phyloP scores from a whole-genome alignment of 1,140 invertebrate genomes.

The Drosophila punjabiensis region DNA sequence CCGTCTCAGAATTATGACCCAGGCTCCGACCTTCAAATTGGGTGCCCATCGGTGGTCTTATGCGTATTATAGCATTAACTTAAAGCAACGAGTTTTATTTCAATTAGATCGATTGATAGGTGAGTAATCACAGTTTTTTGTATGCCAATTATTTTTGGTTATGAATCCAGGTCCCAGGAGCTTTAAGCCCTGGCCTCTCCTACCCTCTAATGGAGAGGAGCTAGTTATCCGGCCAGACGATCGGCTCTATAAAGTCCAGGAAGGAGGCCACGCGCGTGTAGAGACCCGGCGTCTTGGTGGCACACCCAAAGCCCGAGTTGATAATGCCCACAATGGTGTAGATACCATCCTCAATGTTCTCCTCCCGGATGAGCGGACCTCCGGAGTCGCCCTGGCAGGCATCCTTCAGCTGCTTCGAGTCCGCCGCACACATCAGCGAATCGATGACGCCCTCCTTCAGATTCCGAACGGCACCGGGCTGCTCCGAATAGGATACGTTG shows the following conservation, averaged over 20 bases:
- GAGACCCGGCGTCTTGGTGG: slow-evolving; percentile 87
- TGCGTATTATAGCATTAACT: neutral
- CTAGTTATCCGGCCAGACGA: slow-evolving; percentile 86
- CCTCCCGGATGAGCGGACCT: slow-evolving; percentile 87
- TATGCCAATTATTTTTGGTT: slow-evolving; percentile 11
- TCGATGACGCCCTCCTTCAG: slow-evolving; percentile 53
- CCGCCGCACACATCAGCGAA: slow-evolving; percentile 87
- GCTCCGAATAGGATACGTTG: slow-evolving; percentile 36
- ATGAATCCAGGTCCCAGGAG: neutral
- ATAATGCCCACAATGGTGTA: slow-evolving; percentile 87
- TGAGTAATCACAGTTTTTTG: slow-evolving; percentile 18
- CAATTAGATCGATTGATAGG: neutral
- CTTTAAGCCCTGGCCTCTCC: no score
- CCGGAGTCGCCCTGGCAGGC: slow-evolving; percentile 90
- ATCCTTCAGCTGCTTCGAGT: slow-evolving; percentile 86
- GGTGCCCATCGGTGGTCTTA: neutral
- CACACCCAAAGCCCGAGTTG: slow-evolving; percentile 89
- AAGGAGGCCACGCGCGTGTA: slow-evolving; percentile 89
- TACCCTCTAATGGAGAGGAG: neutral
- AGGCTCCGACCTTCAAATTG: neutral
- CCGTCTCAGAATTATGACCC: neutral
- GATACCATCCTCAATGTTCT: slow-evolving; percentile 49
- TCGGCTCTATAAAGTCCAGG: slow-evolving; percentile 88
- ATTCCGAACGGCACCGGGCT: slow-evolving; percentile 6
- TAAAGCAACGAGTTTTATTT: slow-evolving; percentile 18